Evolutionary conservation across 37 sponge, comb jelly and placozoan species (phyloP), one percentile per base, ranked within the genome.

Genomic region (Spongia lamella): DNA sequence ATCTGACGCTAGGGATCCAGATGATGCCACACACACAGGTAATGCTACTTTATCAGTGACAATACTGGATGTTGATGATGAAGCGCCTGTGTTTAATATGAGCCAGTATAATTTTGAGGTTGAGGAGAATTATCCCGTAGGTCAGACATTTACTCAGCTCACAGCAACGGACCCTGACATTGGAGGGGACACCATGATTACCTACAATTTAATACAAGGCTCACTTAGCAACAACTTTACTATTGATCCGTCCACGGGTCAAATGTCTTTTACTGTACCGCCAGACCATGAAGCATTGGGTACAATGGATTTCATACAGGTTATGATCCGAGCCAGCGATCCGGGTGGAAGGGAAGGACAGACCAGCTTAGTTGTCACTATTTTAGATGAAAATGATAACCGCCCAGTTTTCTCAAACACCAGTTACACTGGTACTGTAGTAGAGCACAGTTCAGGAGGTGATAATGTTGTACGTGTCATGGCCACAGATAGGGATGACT

Each of bases 341-440:
- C 35, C 54, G 4, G 82, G 78, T 2, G 76, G 43, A 19, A 27
- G 72, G 9, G 30, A 47, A 22, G 66, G 22, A 34, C 56, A 71
- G 13, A 69, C 73, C 1, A 72, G 83, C n/a, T 51, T 90, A 35
- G 56, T 69, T 17, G 65, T 90, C 1, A 73, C 31, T 14, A 65
- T 90, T 17, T 32, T 57, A 13, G 87, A 85, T 53, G 63, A 60
- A 22, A 90, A 90, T 70, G 83, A 90, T 63, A 82, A 90, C 61
- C 0, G 50, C 1, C 91, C 91, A 2, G 37, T 66, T 5, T 81
- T 90, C 50, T 35, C 69, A 2, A 32, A 19, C n/a, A 25, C 43
- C 7, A 36, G 24, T 7, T 82, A 77, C 63, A 51, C 76, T 50
- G 56, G 38, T 5, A 40, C 64, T n/a, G 21, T 83, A 30, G 2